phyloP scores from a whole-genome alignment of 2,797 vertebrate genomes.

The Tadarida brasiliensis region DNA sequence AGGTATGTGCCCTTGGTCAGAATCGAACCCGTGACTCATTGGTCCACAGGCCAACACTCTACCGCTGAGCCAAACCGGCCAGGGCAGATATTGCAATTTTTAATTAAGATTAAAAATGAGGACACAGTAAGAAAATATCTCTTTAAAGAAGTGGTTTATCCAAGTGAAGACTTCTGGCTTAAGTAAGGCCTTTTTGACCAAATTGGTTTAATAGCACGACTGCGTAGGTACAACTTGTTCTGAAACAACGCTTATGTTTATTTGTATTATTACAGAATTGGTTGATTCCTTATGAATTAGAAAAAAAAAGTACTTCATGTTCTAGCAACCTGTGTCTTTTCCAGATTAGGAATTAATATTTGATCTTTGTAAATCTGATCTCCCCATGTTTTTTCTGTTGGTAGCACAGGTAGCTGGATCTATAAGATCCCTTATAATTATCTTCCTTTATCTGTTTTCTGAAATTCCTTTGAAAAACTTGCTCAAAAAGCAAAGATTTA shows the following conservation, averaged over 20 bases:
- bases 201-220: slow-evolving; percentile 52
- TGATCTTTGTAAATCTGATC: slow-evolving; percentile 57
- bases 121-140: slow-evolving; percentile 29
- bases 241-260: slow-evolving; percentile 40
- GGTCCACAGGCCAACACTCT: no score
- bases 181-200: slow-evolving; percentile 36
- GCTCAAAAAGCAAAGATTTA: slow-evolving; percentile 53
- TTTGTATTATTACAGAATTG: slow-evolving; percentile 45
- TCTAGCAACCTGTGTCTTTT: slow-evolving; percentile 61
- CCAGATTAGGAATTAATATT: slow-evolving; percentile 59
- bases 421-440: not conserved
- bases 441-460: slow-evolving; percentile 51
- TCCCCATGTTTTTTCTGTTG: not conserved
- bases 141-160: slow-evolving; percentile 45
- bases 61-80: no score
- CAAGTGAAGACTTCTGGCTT: slow-evolving; percentile 36
- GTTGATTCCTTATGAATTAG: slow-evolving; percentile 28
- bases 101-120: slow-evolving; percentile 31
- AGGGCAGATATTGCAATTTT: not conserved
- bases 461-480: slow-evolving; percentile 52
- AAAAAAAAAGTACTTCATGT: slow-evolving; percentile 23
- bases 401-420: not conserved
- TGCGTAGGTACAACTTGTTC: slow-evolving; percentile 57
- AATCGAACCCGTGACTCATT: no score
- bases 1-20: no score